phyloP scores from a whole-genome alignment of 2,888 invertebrate species.

The Hypomecis punctinalis region DNA sequence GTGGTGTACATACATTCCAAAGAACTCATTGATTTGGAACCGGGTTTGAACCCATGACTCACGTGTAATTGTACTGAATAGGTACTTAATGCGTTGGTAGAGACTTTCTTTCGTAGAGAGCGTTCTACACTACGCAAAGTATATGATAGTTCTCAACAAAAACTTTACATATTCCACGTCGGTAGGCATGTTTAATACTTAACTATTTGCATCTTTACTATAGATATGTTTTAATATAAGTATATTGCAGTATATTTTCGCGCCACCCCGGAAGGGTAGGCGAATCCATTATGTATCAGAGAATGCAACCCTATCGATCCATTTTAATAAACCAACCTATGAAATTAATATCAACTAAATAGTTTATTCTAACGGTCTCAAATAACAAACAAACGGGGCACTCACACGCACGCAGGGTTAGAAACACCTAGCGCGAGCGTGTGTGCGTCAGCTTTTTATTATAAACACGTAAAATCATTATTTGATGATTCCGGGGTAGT shows the following conservation, averaged over 20 bases:
- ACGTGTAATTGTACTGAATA: too few relatives aligned
- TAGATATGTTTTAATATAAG: conserved; percentile 3
- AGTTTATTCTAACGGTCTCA: conserved; percentile 67
- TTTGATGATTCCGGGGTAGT: conserved; percentile 82
- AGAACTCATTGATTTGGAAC: too few relatives aligned
- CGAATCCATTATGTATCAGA: conserved; percentile 34
- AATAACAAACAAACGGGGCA: conserved; percentile 52
- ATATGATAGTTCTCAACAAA: too few relatives aligned
- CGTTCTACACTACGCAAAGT: too few relatives aligned
- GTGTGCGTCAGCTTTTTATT: conserved; percentile 65
- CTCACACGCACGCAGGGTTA: conserved; percentile 46
- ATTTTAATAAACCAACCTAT: conserved; percentile 60
- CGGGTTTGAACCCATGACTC: too few relatives aligned
- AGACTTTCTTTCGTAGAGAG: too few relatives aligned
- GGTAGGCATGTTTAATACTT: background rate
- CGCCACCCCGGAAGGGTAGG: conserved; percentile 31
- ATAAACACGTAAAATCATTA: conserved; percentile 83
- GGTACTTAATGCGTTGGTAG: too few relatives aligned
- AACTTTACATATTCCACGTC: background rate
- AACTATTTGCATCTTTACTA: background rate
- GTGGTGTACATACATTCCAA: too few relatives aligned
- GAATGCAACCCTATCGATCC: conserved; percentile 57
- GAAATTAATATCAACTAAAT: conserved; percentile 70
- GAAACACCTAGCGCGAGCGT: conserved; percentile 45
- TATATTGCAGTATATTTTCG: conserved; percentile 18